Base-by-base conservation (phyloP, 2,113 vertebrate species). In the Hepsetus odoe region DNA sequence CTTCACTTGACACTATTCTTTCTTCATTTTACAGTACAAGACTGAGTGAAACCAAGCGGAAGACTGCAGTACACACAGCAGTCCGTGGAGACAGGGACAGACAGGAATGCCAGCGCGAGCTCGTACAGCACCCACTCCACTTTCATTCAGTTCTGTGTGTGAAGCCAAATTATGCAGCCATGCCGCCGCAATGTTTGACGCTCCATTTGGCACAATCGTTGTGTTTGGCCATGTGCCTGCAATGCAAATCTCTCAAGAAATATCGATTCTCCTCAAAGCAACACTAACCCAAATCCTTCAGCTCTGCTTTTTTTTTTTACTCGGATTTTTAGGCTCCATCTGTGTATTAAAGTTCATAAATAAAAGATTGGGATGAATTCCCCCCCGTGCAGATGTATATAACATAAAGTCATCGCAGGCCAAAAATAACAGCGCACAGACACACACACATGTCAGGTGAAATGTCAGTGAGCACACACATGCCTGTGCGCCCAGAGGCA, bases 211-310 rank as follows among this genome's bases (percentile, higher is more conserved):
- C 67, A 16, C 1, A 1, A 46, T 16, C 13, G 14, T 9, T 46
- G 44, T 14, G 5, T 16, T 46, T 46, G 44, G 44, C 44, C 26
- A 55, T 72, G 26, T 35, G 74, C 80, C 80, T 70, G 56, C 80
- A 72, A 76, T 72, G 74, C 74, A 81, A 66, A 76, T 79, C 28
- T 35, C 56, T 13, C 30, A 33, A 53, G 28, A 53, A 59, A 46
- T 44, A 46, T 56, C 32, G 58, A 79, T 75, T 71, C 68, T 22
- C 40, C 9, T 79, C 71, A 79, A 55, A 75, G 26, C 30, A 18
- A 69, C 14, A 51, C 56, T 61, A 61, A 20, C 40, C 40, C 28
- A 18, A 9, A 76, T 72, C 46, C 33, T 62, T 10, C 20, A 33
- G 28, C 38, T 42, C 11, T 30, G 49, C 65, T 61, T 30, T 56